These are phyloP conservation scores for Muntiacus muntjak DNA, from an alignment of 2,113 vertebrate genomes.

Conservation along the genomic window DNA sequence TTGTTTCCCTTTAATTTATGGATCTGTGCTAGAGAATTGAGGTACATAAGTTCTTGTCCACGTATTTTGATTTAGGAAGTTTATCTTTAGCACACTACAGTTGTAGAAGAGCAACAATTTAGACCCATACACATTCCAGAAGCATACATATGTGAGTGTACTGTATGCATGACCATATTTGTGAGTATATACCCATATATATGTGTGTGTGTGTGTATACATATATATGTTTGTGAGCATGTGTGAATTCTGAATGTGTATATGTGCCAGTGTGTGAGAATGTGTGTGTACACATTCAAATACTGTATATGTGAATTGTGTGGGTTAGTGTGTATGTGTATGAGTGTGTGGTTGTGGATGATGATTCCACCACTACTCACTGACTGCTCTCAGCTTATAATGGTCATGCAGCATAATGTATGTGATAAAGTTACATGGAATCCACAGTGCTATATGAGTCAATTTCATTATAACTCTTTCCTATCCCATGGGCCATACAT, in stretches of 20 bases:
- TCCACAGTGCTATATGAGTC: neutral
- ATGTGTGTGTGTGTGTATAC: neutral
- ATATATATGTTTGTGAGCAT: neutral
- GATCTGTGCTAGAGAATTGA: neutral
- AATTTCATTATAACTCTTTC: neutral
- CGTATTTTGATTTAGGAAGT: neutral
- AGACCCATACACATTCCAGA: neutral
- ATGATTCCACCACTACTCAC: neutral
- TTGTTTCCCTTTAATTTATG: neutral
- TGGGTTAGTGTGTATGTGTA: neutral
- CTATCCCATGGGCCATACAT: neutral
- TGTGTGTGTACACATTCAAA: neutral
- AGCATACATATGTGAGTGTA: neutral
- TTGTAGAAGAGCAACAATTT: neutral
- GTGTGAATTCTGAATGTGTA: neutral
- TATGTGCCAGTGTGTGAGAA: neutral
- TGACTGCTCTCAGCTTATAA: neutral
- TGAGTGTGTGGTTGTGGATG: neutral
- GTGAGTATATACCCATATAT: neutral
- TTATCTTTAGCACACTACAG: neutral
- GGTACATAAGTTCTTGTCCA: neutral
- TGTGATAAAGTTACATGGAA: neutral
- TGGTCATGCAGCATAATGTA: neutral
- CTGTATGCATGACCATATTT: neutral
- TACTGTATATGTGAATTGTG: neutral